A percentile compares a stretch with the other conserved stretches of the same genome.
Evolutionary conservation across 2,888 invertebrate species (phyloP).

Genomic region (Entomobrya multifasciata): DNA sequence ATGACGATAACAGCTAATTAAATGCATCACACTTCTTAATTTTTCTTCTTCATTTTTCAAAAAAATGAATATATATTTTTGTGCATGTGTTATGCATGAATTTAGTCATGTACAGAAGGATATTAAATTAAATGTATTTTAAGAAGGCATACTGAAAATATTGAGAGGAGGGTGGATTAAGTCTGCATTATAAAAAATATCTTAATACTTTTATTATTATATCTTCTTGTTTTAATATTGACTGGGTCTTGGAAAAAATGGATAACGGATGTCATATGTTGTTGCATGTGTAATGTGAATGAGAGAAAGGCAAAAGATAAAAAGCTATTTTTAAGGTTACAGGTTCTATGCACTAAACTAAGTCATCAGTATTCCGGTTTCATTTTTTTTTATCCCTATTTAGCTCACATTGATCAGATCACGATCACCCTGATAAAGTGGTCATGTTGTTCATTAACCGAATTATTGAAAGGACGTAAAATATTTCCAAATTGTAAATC

Average conservation of each 20-base stretch:
- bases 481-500: background rate
- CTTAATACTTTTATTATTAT: background rate
- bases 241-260: no score
- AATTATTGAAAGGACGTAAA: conserved; percentile 6
- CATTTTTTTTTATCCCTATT: background rate
- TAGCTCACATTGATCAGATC: background rate
- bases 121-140: background rate
- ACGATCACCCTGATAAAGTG: no score
- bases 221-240: background rate
- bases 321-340: background rate
- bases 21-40: conserved; percentile 32
- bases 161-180: conserved; percentile 47
- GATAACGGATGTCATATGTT: no score
- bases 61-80: no score
- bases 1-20: conserved; percentile 65
- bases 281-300: conserved; percentile 26
- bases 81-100: conserved; percentile 34
- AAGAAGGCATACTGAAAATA: background rate
- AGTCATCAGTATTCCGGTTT: background rate
- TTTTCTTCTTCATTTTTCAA: conserved; percentile 42
- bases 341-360: no score
- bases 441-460: conserved; percentile 12
- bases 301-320: background rate
- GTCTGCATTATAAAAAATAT: background rate
- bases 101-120: background rate